Percentiles rank a stretch among this genome's conserved stretches.
Conservation (phyloP, 2,113 vertebrate species). For the Dasypus novemcinctus region DNA sequence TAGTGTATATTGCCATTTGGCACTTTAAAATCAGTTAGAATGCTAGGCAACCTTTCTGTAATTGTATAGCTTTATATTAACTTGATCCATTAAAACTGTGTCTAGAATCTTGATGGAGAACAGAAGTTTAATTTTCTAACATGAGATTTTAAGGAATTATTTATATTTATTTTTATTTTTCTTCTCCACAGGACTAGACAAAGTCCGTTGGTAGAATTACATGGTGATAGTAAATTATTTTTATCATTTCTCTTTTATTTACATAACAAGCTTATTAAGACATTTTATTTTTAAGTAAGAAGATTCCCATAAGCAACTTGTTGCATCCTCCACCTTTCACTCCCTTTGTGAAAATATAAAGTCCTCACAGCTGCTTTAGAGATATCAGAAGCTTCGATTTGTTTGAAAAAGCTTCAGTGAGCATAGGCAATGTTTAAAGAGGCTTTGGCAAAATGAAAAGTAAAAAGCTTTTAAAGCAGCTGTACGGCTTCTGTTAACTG, state of each 20-base stretch:
- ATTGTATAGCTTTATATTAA: slow-evolving; percentile 68
- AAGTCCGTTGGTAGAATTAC: slow-evolving; percentile 59
- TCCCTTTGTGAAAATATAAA: slow-evolving; percentile 60
- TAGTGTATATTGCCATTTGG: slow-evolving; percentile 70
- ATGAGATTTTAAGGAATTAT: slow-evolving; percentile 40
- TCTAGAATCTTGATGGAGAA: slow-evolving; percentile 68
- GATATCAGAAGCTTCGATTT: slow-evolving; percentile 70
- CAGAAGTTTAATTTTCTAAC: slow-evolving; percentile 60
- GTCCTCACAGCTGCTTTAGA: slow-evolving; percentile 58
- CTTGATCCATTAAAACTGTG: slow-evolving; percentile 32
- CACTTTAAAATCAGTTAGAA: slow-evolving; percentile 65
- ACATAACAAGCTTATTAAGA: slow-evolving; percentile 65
- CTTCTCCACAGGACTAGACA: slow-evolving; percentile 33
- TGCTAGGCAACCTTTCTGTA: slow-evolving; percentile 66
- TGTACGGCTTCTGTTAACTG: slow-evolving; percentile 59
- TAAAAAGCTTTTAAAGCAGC: slow-evolving; percentile 68
- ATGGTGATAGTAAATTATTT: slow-evolving; percentile 39
- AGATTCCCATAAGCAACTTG: slow-evolving; percentile 61
- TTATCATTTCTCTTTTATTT: slow-evolving; percentile 63
- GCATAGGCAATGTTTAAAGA: slow-evolving; percentile 74
- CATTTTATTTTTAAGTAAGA: slow-evolving; percentile 67
- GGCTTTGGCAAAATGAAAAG: slow-evolving; percentile 75
- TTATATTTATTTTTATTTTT: slow-evolving; percentile 69
- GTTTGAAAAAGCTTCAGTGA: slow-evolving; percentile 72
- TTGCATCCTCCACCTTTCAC: slow-evolving; percentile 45